These are phyloP conservation scores for Loripinus fragilis DNA, from an alignment of 2,888 invertebrate species.

Conservation along the genomic window DNA sequence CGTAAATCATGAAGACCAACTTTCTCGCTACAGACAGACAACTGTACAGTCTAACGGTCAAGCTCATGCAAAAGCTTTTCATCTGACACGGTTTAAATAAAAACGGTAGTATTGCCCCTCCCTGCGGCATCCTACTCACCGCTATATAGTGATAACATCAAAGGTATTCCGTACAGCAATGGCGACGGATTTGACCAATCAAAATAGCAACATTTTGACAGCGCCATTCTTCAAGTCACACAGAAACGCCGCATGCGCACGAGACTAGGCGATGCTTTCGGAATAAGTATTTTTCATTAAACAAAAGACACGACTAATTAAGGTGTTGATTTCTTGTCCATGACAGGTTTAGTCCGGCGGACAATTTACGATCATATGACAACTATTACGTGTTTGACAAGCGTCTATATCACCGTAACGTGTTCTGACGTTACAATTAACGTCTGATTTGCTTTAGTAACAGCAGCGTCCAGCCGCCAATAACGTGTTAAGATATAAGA, in stretches of 20 bases:
- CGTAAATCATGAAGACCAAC: no score
- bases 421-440: neutral
- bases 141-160: neutral
- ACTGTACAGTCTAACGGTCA: no score
- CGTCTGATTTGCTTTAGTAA: neutral
- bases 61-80: no score
- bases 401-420: conserved; percentile 6
- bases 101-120: neutral
- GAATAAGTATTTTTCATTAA: neutral
- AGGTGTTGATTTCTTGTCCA: neutral
- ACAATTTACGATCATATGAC: conserved; percentile 4
- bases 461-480: neutral
- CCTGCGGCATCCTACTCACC: conserved; percentile 7
- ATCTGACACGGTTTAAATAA: neutral
- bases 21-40: no score
- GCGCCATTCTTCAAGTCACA: neutral
- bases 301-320: conserved; percentile 1
- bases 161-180: conserved; percentile 3
- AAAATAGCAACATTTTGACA: neutral
- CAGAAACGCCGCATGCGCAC: neutral
- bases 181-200: conserved; percentile 1
- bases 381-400: conserved; percentile 3
- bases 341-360: neutral
- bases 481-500: no score
- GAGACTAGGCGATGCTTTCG: neutral